Evolutionary conservation across 1,140 invertebrate species (phyloP).

Genomic region (Bombus affinis): DNA sequence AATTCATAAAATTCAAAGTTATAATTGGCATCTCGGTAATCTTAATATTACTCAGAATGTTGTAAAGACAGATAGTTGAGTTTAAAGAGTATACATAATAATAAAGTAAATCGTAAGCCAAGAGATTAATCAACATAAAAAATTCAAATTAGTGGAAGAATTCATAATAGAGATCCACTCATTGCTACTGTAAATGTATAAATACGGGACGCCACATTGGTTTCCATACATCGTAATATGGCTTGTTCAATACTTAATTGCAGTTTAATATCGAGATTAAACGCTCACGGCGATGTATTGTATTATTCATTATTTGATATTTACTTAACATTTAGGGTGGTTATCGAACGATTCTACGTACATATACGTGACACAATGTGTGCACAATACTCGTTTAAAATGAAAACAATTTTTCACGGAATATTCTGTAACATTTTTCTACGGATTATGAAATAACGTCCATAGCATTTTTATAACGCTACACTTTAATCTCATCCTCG

Average conservation of each 20-base stretch:
- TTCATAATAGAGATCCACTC: background rate
- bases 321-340: slow-evolving; percentile 23
- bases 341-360: background rate
- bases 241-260: slow-evolving; percentile 27
- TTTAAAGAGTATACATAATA: background rate
- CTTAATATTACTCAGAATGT: background rate
- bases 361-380: no score
- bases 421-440: background rate
- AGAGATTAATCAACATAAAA: background rate
- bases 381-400: background rate
- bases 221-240: background rate
- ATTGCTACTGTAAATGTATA: background rate
- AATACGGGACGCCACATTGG: background rate
- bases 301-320: slow-evolving; percentile 42
- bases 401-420: background rate
- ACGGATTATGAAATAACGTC: background rate
- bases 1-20: no score
- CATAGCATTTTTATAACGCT: background rate
- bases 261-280: slow-evolving; percentile 43
- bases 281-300: slow-evolving; percentile 5
- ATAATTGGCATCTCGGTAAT: no score
- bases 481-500: background rate
- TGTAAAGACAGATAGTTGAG: background rate
- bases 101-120: background rate
- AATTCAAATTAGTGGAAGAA: background rate